Evolutionary conservation across 2,113 vertebrate genomes (phyloP).

Genomic region (Notothenia rossii): DNA sequence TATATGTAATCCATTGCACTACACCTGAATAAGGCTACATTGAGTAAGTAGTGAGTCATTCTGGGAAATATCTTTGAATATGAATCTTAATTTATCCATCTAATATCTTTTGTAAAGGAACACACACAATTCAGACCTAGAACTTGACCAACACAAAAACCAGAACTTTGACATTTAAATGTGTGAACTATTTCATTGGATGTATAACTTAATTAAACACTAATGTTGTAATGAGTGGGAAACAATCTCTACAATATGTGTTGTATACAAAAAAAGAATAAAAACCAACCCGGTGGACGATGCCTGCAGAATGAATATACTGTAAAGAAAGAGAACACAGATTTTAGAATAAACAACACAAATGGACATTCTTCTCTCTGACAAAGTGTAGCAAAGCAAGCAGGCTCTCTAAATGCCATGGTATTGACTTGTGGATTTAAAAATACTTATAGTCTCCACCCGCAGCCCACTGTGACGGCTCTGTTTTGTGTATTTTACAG

Average conservation of each 20-base stretch:
- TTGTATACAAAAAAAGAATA: background rate
- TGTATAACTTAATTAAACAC: background rate
- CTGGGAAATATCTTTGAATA: too few species aligned
- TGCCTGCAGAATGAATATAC: slow-evolving; percentile 88
- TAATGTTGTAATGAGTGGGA: background rate
- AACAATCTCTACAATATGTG: too few species aligned
- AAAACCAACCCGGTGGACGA: slow-evolving; percentile 84
- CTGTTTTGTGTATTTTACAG: slow-evolving; percentile 10
- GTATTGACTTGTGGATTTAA: background rate
- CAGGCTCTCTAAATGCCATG: background rate
- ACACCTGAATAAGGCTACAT: too few species aligned
- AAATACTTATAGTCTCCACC: slow-evolving; percentile 7
- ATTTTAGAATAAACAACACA: slow-evolving; percentile 2
- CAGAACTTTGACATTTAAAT: background rate
- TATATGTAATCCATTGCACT: too few species aligned
- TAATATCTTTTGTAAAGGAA: too few species aligned
- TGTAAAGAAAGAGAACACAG: slow-evolving; percentile 51
- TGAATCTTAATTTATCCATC: too few species aligned
- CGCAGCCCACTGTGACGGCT: background rate
- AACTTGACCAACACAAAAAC: too few species aligned
- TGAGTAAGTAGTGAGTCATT: too few species aligned
- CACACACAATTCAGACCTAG: too few species aligned
- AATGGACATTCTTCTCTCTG: background rate
- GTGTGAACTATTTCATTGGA: background rate
- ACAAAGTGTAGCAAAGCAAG: background rate